Evolutionary conservation across 92 coral and sea anemone species (phyloP), one percentile per base, ranked within the genome.

Genomic region (Zoanthus solanderi): DNA sequence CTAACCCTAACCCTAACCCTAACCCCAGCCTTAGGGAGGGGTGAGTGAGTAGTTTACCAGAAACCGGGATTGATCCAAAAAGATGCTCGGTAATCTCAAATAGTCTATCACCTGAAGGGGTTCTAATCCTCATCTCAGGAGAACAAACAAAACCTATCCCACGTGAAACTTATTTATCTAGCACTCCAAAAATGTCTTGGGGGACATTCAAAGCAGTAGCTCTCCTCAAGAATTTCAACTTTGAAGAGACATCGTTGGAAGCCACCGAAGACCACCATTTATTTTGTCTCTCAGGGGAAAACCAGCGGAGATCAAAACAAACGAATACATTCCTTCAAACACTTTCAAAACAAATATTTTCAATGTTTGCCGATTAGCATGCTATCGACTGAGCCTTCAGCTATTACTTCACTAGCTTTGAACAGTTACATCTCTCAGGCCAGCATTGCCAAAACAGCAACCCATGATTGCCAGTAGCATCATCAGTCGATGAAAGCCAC

Each of bases 401-500:
- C 54, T 74, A 74, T 42, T 42, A 74, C 23, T 74, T 74, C 78
- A 34, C 23, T 23, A 23, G 23, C 78, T 72, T 74, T 90, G 88
- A 23, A 88, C 90, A 57, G 90, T 90, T n/a, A 91, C 66, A 31
- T 93, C 94, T 57, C 89, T 68, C 69, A 91, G 92, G 42, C 96
- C 92, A 86, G 94, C 96, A 72, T 93, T 94, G 30, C 90, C 91
- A 76, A 93, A 93, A 57, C 94, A 84, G 87, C 78, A 87, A 30
- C 93, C 95, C 56, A 84, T 92, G 76, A 84, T 71, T 56, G 87
- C 88, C 67, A 84, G 68, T 50, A 46, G 67, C 61, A 79, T 83
- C 79, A 83, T 83, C 80, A 80, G 42, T 37, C 2, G 42, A 0
- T 37, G 42, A 37, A 37, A 37, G 42, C 42, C 42, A 37, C 42